These are phyloP conservation scores for Palythoa caribaeorum DNA, from an alignment of 92 coral and sea anemone species.

Conservation along the genomic window DNA sequence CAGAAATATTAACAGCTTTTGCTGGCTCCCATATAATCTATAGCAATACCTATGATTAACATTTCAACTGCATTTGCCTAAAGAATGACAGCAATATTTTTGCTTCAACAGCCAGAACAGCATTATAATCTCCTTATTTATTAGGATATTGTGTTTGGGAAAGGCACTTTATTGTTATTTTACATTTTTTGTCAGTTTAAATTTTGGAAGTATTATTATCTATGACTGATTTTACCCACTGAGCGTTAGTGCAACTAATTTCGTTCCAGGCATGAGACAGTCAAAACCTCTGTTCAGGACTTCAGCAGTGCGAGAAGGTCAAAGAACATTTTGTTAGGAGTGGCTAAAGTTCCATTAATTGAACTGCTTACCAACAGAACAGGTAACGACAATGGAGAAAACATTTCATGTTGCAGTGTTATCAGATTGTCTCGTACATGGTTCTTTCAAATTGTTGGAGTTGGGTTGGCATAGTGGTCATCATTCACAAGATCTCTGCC, in stretches of 20 bases:
- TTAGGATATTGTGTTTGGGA: no score
- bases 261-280: slow-evolving; percentile 79
- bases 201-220: background rate
- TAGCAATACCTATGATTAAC: background rate
- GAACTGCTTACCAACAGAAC: slow-evolving; percentile 79
- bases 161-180: no score
- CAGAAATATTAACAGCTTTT: background rate
- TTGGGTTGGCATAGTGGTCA: no score
- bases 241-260: background rate
- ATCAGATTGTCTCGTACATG: background rate
- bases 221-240: background rate
- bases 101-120: background rate
- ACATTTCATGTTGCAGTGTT: background rate
- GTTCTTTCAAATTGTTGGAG: background rate
- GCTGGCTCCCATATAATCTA: no score
- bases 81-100: background rate
- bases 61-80: background rate
- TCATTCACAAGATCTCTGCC: no score
- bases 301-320: slow-evolving; percentile 28
- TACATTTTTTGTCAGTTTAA: background rate
- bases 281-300: slow-evolving; percentile 1
- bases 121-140: background rate
- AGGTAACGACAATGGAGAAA: slow-evolving; percentile 54
- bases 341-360: slow-evolving; percentile 75
- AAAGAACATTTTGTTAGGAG: slow-evolving; percentile 81